Evolutionary conservation across 2,888 invertebrate species (phyloP).

Genomic region (Hypena proboscidalis): DNA sequence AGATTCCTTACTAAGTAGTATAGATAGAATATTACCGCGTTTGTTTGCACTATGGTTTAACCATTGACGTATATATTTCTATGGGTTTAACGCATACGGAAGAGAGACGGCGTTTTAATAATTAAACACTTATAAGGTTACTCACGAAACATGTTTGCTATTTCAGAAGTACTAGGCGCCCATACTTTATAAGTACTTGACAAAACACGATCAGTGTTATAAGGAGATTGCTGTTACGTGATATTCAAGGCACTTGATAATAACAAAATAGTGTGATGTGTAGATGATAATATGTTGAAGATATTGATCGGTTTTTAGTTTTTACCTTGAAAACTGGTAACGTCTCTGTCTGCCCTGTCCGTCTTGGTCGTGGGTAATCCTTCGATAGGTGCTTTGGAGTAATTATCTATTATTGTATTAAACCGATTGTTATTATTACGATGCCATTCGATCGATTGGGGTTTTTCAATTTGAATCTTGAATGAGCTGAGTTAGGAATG

Average conservation of each 20-base stretch:
- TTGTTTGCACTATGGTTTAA: no score
- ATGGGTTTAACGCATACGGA: background rate
- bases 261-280: background rate
- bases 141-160: slow-evolving; percentile 11
- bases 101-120: slow-evolving; percentile 2
- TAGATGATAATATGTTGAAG: background rate
- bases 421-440: no score
- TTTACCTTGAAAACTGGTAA: background rate
- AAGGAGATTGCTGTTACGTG: slow-evolving; percentile 6
- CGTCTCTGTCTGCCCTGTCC: slow-evolving; percentile 2
- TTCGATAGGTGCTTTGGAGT: background rate
- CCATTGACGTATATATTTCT: no score
- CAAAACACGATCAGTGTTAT: slow-evolving; percentile 12
- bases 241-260: background rate
- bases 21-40: no score
- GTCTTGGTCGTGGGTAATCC: background rate
- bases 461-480: no score
- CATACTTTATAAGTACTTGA: slow-evolving; percentile 5
- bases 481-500: no score
- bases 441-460: no score
- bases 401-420: no score
- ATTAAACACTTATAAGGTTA: no score
- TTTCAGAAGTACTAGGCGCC: slow-evolving; percentile 11
- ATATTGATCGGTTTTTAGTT: background rate
- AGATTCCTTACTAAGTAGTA: no score